A percentile compares a stretch with the other conserved stretches of the same genome.
Evolutionary conservation across 2,113 vertebrate genomes (phyloP).

Genomic region (Garra rufa): DNA sequence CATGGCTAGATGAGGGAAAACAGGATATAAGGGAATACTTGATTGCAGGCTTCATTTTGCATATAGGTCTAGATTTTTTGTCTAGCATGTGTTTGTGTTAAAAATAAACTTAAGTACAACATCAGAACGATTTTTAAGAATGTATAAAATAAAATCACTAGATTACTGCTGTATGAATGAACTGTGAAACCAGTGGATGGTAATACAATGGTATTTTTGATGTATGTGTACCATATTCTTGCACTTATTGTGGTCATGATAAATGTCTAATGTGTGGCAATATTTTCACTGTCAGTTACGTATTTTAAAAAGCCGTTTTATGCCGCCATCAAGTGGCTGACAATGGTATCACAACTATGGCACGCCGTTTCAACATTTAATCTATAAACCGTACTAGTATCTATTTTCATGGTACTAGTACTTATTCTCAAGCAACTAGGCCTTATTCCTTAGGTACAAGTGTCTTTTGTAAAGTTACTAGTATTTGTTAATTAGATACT

Average conservation of each 20-base stretch:
- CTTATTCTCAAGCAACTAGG: no score
- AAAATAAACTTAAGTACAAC: background rate
- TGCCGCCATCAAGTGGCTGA: slow-evolving; percentile 48
- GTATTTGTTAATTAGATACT: no score
- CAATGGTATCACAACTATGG: background rate
- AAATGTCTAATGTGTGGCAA: background rate
- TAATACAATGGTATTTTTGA: background rate
- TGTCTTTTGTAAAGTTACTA: no score
- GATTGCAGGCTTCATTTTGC: background rate
- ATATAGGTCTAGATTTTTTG: background rate
- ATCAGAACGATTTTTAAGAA: background rate
- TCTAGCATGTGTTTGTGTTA: background rate
- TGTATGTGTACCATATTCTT: background rate
- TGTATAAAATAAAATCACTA: background rate
- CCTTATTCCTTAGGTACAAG: no score
- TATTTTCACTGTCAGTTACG: background rate
- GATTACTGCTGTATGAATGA: background rate
- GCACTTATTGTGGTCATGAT: background rate
- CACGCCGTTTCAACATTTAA: no score
- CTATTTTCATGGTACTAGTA: no score
- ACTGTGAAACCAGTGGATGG: background rate
- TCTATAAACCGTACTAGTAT: no score
- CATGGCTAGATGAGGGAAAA: background rate
- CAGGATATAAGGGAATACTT: background rate
- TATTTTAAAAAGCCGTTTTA: background rate